Evolutionary conservation across 2,888 invertebrate species (phyloP).

Genomic region (Heliconius aoede): DNA sequence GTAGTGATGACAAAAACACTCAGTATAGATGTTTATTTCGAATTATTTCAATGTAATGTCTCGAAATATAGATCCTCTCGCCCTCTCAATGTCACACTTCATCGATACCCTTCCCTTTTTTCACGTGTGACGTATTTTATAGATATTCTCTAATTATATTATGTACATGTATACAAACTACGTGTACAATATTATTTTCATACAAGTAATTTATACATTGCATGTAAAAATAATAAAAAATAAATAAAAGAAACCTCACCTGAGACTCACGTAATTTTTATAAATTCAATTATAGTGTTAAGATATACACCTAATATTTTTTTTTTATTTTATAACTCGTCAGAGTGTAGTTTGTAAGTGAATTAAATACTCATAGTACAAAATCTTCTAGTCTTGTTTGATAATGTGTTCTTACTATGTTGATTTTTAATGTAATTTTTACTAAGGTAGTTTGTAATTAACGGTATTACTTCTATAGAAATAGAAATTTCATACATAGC

Average conservation of each 20-base stretch:
- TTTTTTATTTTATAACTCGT: not conserved
- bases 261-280: not conserved
- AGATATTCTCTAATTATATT: not conserved
- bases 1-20: too few relatives aligned
- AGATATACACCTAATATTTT: not conserved
- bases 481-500: not conserved
- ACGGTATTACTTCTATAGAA: not conserved
- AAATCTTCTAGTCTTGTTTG: conserved; percentile 67
- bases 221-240: not conserved
- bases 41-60: too few relatives aligned
- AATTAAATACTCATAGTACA: conserved; percentile 55
- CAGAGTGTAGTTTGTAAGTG: conserved; percentile 33
- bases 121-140: not conserved
- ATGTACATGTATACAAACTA: too few relatives aligned
- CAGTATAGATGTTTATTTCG: too few relatives aligned
- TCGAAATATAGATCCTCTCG: too few relatives aligned
- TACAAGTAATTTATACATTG: not conserved
- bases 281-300: not conserved
- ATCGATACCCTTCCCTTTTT: too few relatives aligned
- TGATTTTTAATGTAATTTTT: conserved; percentile 36
- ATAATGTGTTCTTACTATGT: conserved; percentile 44
- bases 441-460: not conserved
- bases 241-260: not conserved
- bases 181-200: too few relatives aligned
- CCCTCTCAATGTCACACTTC: too few relatives aligned